Percentiles rank a stretch among this genome's conserved stretches.
phyloP scores from a whole-genome alignment of 2,797 vertebrate species.

The Enoplosus armatus region DNA sequence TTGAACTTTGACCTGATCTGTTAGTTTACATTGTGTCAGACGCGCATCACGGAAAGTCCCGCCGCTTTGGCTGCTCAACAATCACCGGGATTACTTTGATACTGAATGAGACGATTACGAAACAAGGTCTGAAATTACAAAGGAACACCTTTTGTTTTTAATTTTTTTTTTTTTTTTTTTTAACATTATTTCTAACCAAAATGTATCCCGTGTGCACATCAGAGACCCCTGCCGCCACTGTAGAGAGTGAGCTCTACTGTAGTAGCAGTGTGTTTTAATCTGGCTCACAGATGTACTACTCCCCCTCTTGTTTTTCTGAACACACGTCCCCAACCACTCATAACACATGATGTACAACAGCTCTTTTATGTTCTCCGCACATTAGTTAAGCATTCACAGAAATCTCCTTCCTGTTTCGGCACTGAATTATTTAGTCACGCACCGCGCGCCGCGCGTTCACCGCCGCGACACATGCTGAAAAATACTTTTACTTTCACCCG shows the following conservation, averaged over 20 bases:
- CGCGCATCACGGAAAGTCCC: neutral
- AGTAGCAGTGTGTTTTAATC: neutral
- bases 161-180: too few relatives aligned
- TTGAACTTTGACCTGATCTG: too few relatives aligned
- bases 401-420: conserved; percentile 5
- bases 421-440: conserved; percentile 51
- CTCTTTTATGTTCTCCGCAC: neutral
- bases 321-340: neutral
- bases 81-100: neutral
- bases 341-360: neutral
- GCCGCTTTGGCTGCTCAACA: neutral
- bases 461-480: conserved; percentile 1
- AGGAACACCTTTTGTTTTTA: neutral
- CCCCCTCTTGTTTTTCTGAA: neutral
- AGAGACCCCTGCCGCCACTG: neutral
- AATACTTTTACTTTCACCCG: conserved; percentile 12
- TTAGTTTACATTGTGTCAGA: too few relatives aligned
- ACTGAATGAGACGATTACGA: neutral
- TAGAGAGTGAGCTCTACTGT: neutral
- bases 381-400: conserved; percentile 21
- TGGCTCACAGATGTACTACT: neutral
- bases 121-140: neutral
- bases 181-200: too few relatives aligned
- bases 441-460: conserved; percentile 9
- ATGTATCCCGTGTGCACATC: too few relatives aligned